Conservation (phyloP, 2,113 vertebrate genomes). For the Halcyon senegalensis region DNA sequence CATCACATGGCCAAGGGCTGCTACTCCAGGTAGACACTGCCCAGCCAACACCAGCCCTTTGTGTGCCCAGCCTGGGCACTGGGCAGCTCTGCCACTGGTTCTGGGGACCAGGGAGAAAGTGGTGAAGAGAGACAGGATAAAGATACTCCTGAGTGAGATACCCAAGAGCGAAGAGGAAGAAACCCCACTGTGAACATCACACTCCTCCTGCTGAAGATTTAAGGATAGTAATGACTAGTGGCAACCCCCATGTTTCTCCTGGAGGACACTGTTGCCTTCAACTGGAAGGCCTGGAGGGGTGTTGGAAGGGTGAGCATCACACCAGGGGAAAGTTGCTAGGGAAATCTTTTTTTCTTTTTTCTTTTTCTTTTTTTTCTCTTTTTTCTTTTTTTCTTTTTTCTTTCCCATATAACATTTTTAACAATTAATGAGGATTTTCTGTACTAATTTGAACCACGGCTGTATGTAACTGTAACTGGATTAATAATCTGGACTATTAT, state of each 20-base stretch:
- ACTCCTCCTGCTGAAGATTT: neutral
- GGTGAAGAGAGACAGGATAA: accelerated
- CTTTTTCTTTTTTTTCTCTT: no score
- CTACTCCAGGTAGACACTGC: no score
- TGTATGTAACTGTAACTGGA: neutral
- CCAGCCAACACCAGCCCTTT: neutral
- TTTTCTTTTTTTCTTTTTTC: neutral
- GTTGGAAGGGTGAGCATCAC: neutral
- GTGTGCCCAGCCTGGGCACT: neutral
- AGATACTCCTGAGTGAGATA: accelerated
- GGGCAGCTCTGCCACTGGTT: neutral
- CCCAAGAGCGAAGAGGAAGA: neutral
- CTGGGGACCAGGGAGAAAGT: neutral
- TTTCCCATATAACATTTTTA: neutral
- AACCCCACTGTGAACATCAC: accelerated
- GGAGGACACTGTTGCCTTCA: neutral
- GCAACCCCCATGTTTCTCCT: neutral
- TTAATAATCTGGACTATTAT: constrained; percentile 56
- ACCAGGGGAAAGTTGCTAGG: accelerated
- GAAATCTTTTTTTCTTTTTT: neutral
- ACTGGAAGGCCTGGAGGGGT: accelerated
- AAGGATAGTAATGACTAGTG: neutral
- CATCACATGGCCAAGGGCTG: neutral
- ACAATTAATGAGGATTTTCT: constrained; percentile 57
- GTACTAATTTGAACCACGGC: neutral